These are phyloP conservation scores for Archegozetes longisetosus DNA, from an alignment of 1,140 invertebrate species.

Conservation along the genomic window DNA sequence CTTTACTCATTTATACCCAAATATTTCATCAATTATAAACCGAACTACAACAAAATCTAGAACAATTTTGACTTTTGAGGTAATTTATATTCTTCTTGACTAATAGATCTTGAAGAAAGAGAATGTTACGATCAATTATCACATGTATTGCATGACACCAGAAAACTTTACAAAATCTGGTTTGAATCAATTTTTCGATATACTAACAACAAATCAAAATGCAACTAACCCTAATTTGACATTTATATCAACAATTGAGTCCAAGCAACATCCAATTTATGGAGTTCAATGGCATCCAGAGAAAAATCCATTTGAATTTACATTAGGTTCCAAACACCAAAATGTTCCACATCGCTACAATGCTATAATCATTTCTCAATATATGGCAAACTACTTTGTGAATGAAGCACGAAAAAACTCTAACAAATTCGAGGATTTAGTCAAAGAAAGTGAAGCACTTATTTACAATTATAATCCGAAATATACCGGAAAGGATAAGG, in stretches of 20 bases:
- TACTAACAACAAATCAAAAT: slow-evolving; percentile 55
- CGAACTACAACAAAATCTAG: too few relatives aligned
- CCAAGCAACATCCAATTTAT: slow-evolving; percentile 59
- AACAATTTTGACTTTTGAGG: too few relatives aligned
- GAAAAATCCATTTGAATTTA: slow-evolving; percentile 68
- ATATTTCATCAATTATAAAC: too few relatives aligned
- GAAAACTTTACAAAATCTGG: slow-evolving; percentile 32
- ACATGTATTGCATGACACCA: slow-evolving; percentile 52
- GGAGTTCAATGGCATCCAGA: slow-evolving; percentile 81
- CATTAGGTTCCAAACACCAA: slow-evolving; percentile 30
- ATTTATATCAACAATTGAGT: slow-evolving; percentile 44
- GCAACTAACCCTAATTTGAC: slow-evolving; percentile 33
- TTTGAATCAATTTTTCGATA: slow-evolving; percentile 43
- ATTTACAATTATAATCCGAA: slow-evolving; percentile 2
- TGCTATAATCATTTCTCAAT: slow-evolving; percentile 45
- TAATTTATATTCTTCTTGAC: neutral
- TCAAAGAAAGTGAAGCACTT: neutral
- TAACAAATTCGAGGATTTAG: neutral
- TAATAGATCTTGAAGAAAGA: slow-evolving; percentile 26
- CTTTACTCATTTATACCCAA: too few relatives aligned
- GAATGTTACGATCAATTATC: slow-evolving; percentile 56
- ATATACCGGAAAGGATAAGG: neutral
- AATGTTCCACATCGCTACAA: slow-evolving; percentile 44
- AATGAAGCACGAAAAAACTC: slow-evolving; percentile 35
- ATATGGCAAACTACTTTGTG: slow-evolving; percentile 71